These are phyloP conservation scores for Exephanes ischioxanthus DNA, from an alignment of 2,888 invertebrate genomes.

Conservation along the genomic window DNA sequence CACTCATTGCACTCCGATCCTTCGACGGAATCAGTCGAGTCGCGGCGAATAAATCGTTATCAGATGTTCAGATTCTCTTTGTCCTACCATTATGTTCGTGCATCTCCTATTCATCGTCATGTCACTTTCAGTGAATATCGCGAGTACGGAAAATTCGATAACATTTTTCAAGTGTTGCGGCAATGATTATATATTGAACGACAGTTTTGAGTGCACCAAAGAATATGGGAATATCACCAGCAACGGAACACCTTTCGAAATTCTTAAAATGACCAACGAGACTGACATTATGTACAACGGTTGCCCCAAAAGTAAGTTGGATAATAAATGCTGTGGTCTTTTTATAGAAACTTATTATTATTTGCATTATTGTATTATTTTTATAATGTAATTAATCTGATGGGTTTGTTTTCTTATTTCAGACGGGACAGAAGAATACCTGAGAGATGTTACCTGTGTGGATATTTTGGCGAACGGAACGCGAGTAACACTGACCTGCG, in stretches of 20 bases:
- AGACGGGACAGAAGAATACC: slow-evolving; percentile 39
- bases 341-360: background rate
- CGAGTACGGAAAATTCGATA: slow-evolving; percentile 39
- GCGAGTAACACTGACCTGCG: slow-evolving; percentile 54
- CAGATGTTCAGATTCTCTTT: slow-evolving; percentile 33
- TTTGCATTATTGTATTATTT: background rate
- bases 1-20: slow-evolving; percentile 16
- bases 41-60: slow-evolving; percentile 42
- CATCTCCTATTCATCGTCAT: slow-evolving; percentile 28
- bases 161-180: slow-evolving; percentile 66
- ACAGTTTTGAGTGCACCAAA: slow-evolving; percentile 68
- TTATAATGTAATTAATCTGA: background rate
- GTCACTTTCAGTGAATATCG: slow-evolving; percentile 1
- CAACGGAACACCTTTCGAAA: slow-evolving; percentile 26
- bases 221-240: background rate
- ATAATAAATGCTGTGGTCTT: background rate
- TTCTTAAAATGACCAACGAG: slow-evolving; percentile 55
- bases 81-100: slow-evolving; percentile 59
- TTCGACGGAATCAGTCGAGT: slow-evolving; percentile 31
- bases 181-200: slow-evolving; percentile 61
- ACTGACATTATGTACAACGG: slow-evolving; percentile 46
- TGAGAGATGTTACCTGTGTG: slow-evolving; percentile 58
- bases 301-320: slow-evolving; percentile 70
- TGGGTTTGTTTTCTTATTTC: background rate
- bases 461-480: slow-evolving; percentile 71